Base-by-base conservation (phyloP, 2,797 vertebrate species). In the Pangasius djambal region DNA sequence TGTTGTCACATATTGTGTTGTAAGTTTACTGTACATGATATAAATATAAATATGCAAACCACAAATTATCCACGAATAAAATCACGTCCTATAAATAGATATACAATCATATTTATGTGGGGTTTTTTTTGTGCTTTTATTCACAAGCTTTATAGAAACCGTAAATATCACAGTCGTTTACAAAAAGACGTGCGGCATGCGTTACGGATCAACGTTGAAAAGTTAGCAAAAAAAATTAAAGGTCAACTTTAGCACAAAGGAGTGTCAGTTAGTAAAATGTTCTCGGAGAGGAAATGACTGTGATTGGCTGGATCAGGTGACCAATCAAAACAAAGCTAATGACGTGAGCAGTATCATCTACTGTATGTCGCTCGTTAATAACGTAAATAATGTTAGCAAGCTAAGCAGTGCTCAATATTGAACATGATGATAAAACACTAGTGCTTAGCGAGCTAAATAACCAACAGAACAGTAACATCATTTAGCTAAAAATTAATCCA, bases 151-250 rank as follows among this genome's bases (percentile, higher is more conserved):
- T 65, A 79, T 79, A 85, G 34, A 85, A 88, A 78, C 59, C 52
- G 34, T 78, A 61, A 88, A 88, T 88, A 88, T 74, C 84, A 10
- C 65, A 85, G 48, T n/a, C 70, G 52, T 72, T 82, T n/a, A 85
- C 74, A 79, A 82, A 89, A 87, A 75, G 34, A 78, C 88, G 78
- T 87, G 84, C 89, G 25, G 91, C 91, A 91, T 90, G 91, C 88
- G 61, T 87, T 69, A 88, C 85, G 52, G 79, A 34, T 34, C 78
- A 44, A 87, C 37, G 6, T 22, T 34, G 31, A 55, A 89, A 86
- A 89, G 79, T 86, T 74, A 87, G n/a, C 65, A 69, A 88, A 90
- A 34, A n/a, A 74, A 72, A 50, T 22, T 34, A 34, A 70, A 85
- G 59, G 65, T 74, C 52, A 44, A 40, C 85, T 25, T 59, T 37